Evolutionary conservation across 2,797 vertebrate species (phyloP).

Genomic region (Pseudochirops cupreus): DNA sequence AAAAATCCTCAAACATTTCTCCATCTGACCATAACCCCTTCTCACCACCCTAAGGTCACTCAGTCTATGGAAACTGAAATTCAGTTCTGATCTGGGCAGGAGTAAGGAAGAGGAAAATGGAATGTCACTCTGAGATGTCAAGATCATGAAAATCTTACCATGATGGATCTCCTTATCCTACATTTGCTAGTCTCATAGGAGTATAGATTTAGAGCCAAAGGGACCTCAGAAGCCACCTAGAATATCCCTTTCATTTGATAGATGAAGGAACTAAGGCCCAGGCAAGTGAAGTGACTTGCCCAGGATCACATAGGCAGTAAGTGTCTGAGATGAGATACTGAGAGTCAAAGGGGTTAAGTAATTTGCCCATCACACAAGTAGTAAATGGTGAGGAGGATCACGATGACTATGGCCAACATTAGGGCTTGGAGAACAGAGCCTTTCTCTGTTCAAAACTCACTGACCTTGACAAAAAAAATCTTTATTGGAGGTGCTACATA

Average conservation of each 20-base stretch:
- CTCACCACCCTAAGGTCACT: not conserved
- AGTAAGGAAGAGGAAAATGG: not conserved
- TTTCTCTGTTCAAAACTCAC: not conserved
- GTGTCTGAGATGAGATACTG: not conserved
- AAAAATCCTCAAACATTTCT: not conserved
- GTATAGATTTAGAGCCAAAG: too few species aligned
- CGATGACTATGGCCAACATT: not conserved
- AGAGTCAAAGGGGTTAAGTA: not conserved
- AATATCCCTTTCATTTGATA: too few species aligned
- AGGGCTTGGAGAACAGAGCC: not conserved
- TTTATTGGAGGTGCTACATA: not conserved
- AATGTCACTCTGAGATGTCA: not conserved
- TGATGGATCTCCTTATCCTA: too few species aligned
- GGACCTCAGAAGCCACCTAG: too few species aligned
- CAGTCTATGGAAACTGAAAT: not conserved
- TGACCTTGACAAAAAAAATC: not conserved
- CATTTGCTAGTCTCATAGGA: too few species aligned
- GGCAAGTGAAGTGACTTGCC: not conserved
- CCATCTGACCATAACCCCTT: not conserved
- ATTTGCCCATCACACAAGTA: slow-evolving; percentile 10
- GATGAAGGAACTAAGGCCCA: too few species aligned
- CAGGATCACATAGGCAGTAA: not conserved
- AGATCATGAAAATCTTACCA: not conserved
- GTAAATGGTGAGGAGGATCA: not conserved
- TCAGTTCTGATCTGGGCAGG: not conserved